Evolutionary conservation across 2,888 invertebrate genomes (phyloP).

Genomic region (Zootermopsis nevadensis): DNA sequence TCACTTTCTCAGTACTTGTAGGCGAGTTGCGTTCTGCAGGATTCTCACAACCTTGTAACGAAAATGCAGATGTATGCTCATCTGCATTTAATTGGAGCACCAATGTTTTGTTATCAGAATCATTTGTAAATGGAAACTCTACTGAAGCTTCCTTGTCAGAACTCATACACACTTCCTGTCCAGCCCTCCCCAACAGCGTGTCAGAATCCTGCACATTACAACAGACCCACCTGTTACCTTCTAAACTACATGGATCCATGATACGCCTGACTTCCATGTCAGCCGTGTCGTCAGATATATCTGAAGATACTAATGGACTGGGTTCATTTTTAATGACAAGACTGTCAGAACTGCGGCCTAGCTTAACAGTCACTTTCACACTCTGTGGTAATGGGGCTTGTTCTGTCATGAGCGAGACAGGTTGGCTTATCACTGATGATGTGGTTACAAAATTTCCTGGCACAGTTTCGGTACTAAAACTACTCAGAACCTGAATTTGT

Average conservation of each 20-base stretch:
- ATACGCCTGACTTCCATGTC: constrained; percentile 43
- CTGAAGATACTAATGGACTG: not conserved
- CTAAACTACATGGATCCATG: not conserved
- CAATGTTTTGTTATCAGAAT: too few relatives aligned
- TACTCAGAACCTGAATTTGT: not conserved
- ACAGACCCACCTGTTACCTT: not conserved
- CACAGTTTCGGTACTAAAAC: not conserved
- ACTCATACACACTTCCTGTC: not conserved
- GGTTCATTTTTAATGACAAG: constrained; percentile 19
- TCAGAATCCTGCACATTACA: not conserved
- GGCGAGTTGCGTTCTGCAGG: not conserved
- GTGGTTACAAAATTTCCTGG: constrained; percentile 24
- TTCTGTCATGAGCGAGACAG: too few relatives aligned
- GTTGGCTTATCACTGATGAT: not conserved
- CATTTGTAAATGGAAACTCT: not conserved
- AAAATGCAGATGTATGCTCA: not conserved
- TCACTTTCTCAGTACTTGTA: too few relatives aligned
- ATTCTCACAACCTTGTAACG: not conserved
- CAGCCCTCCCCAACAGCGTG: not conserved
- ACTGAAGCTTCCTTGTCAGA: not conserved
- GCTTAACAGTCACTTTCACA: constrained; percentile 37
- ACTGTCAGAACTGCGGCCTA: constrained; percentile 24
- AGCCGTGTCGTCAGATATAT: constrained; percentile 24
- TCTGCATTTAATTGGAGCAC: not conserved
- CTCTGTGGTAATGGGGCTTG: not conserved